Evolutionary conservation across 2,113 vertebrate species (phyloP).

Genomic region (Xenotilapia longispinis): DNA sequence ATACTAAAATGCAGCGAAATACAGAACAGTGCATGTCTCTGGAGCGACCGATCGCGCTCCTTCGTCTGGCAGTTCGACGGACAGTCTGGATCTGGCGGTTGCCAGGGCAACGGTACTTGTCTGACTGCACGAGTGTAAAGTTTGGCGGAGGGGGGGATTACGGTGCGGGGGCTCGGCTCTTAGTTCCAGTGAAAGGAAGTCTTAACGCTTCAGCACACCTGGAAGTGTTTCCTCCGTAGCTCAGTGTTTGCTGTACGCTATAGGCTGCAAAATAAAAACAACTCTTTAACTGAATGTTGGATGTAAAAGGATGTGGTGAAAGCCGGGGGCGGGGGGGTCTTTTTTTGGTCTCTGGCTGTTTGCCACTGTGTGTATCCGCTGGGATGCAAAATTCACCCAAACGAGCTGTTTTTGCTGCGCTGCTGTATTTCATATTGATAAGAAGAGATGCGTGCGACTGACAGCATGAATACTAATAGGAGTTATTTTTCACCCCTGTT

Average conservation of each 20-base stretch:
- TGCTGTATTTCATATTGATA: conserved; percentile 29
- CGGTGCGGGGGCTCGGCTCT: background rate
- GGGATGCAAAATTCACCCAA: background rate
- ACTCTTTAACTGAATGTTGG: background rate
- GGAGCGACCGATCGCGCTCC: background rate
- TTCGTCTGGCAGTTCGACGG: background rate
- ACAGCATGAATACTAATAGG: conserved; percentile 32
- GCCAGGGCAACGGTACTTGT: background rate
- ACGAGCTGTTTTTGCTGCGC: conserved; percentile 3
- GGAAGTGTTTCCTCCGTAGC: background rate
- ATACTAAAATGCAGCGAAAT: background rate
- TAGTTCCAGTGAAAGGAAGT: background rate
- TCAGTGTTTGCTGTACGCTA: background rate
- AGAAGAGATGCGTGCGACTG: conserved; percentile 17
- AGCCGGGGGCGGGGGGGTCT: background rate
- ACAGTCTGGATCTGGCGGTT: background rate
- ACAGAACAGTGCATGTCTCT: background rate
- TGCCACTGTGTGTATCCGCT: background rate
- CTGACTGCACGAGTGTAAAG: background rate
- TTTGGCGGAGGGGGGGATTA: background rate
- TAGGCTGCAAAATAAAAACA: background rate
- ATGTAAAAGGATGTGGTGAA: background rate
- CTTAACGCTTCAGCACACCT: background rate
- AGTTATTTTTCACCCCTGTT: conserved; percentile 28
- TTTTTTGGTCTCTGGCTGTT: background rate